Evolutionary conservation across 2,888 invertebrate genomes (phyloP), one percentile per base, ranked within the genome.

Genomic region (Podotricha telesiphe): DNA sequence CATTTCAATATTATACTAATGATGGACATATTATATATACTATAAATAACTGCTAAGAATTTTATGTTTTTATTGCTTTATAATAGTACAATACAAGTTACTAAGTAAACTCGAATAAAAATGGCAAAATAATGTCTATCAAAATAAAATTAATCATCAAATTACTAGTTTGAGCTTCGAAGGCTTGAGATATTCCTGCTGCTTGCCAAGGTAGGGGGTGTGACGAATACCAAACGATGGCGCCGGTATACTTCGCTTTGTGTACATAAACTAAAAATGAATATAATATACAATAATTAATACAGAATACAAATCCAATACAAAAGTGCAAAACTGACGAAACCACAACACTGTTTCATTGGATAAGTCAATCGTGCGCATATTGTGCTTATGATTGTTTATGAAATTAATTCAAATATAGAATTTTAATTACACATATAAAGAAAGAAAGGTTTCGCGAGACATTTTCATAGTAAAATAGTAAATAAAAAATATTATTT

Each of bases 171-270:
- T 80, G 10, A 86, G 74, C 66, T 84, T 81, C 0, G 85, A 78
- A 4, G 86, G 74, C 67, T 86, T 88, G 63, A 85, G 69, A 68
- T 80, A 82, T n/a, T 76, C 78, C 6, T 73, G 75, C 64, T 75
- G 77, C 63, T 83, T 74, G 3, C 91, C 91, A 42, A 87, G 66
- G 72, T 81, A 86, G 0, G 77, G 83, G 22, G 78, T 75, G 74
- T 91, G 91, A 7, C 80, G 82, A 66, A 91, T 91, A 51, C 91
- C 91, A 65, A 91, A 91, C 22, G 86, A 84, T 6, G 83, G 86
- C 0, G 86, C 87, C 13, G 89, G 89, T 20, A 73, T 76, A 3
- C 81, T 77, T 7, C 75, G 82, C 67, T 84, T 86, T 3, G 74
- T 65, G 47, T 84, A 78, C 82, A 83, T 82, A 56, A 86, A 87